Conservation (phyloP, 2,797 vertebrate species). For the Triplophysa bombifrons region DNA sequence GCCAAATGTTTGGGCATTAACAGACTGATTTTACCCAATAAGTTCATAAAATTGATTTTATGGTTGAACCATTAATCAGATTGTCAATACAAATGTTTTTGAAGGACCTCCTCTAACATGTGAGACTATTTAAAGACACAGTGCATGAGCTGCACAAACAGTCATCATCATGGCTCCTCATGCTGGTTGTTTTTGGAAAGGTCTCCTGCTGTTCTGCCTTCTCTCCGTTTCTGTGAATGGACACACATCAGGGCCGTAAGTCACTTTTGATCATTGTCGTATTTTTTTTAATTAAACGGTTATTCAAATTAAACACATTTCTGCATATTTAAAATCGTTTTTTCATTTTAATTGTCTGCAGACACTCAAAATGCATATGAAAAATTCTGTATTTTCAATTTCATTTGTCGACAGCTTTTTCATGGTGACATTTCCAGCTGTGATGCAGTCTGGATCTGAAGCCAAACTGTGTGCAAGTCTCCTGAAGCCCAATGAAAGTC, state of each 20-base stretch:
- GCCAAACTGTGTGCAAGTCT: constrained; percentile 67
- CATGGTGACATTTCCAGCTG: constrained; percentile 70
- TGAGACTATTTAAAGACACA: constrained; percentile 25
- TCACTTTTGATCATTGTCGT: not conserved
- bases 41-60: not conserved
- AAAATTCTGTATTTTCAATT: not conserved
- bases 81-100: constrained; percentile 16
- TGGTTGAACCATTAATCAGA: constrained; percentile 46
- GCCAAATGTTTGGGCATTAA: no score
- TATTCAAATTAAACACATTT: no score
- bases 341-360: no score
- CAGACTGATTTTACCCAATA: no score
- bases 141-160: not conserved
- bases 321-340: no score
- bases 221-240: constrained; percentile 41
- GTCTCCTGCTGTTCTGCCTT: constrained; percentile 31
- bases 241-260: constrained; percentile 40
- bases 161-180: constrained; percentile 43
- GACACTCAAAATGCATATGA: no score
- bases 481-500: constrained; percentile 64
- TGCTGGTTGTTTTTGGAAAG: constrained; percentile 1
- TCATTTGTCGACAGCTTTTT: constrained; percentile 63
- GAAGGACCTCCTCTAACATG: constrained; percentile 15
- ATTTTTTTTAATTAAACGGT: no score
- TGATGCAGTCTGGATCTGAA: constrained; percentile 65